phyloP scores from a whole-genome alignment of 2,888 invertebrate genomes.

The Thecophora atra region DNA sequence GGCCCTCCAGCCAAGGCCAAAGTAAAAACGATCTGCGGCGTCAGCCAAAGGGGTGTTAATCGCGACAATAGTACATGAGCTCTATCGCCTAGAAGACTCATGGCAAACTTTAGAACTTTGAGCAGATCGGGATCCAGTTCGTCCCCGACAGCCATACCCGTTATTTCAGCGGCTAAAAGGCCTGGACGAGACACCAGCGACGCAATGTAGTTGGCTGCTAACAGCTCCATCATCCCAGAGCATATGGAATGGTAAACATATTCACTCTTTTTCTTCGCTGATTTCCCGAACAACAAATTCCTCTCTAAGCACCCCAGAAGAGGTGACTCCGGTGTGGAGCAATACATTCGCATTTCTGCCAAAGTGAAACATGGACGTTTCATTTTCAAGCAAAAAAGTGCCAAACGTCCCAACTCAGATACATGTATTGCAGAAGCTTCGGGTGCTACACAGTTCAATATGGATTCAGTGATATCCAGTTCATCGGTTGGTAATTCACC shows the following conservation, averaged over 20 bases:
- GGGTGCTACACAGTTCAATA: slow-evolving; percentile 62
- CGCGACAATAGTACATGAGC: slow-evolving; percentile 68
- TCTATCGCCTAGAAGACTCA: slow-evolving; percentile 68
- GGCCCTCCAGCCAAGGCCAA: slow-evolving; percentile 69
- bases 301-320: slow-evolving; percentile 67
- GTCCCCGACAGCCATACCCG: slow-evolving; percentile 54
- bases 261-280: slow-evolving; percentile 64
- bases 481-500: slow-evolving; percentile 63
- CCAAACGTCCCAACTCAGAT: slow-evolving; percentile 69
- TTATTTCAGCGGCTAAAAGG: slow-evolving; percentile 67
- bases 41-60: slow-evolving; percentile 68
- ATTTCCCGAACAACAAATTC: slow-evolving; percentile 64
- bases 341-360: slow-evolving; percentile 67
- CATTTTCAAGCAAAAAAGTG: slow-evolving; percentile 67
- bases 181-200: slow-evolving; percentile 68
- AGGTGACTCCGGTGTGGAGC: slow-evolving; percentile 64
- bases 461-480: slow-evolving; percentile 59
- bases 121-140: slow-evolving; percentile 67
- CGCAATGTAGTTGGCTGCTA: slow-evolving; percentile 70
- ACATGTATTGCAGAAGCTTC: slow-evolving; percentile 55
- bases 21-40: slow-evolving; percentile 68
- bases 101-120: slow-evolving; percentile 67
- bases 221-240: slow-evolving; percentile 68
- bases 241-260: slow-evolving; percentile 67
- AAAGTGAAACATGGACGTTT: slow-evolving; percentile 67